A percentile compares a stretch with the other conserved stretches of the same genome.
These are phyloP conservation scores for Diplogasteroides magnus DNA, from an alignment of 1,140 invertebrate genomes.

Conservation along the genomic window DNA sequence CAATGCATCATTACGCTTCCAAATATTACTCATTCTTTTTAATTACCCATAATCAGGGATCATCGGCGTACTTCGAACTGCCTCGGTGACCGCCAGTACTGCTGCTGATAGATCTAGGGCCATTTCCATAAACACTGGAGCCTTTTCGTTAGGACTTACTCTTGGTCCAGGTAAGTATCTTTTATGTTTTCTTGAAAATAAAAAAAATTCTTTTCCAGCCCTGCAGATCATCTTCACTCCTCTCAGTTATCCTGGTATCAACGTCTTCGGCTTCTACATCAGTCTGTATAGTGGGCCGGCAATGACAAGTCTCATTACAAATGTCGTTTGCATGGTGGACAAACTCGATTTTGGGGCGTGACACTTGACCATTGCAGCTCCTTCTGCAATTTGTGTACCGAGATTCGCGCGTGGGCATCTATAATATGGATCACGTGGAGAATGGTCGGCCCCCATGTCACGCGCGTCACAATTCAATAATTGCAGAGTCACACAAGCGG, in stretches of 20 bases:
- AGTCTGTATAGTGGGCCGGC: neutral
- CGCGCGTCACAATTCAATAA: neutral
- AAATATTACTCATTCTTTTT: too few species aligned
- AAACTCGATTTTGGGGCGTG: too few species aligned
- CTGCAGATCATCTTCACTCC: slow-evolving; percentile 23
- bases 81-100: slow-evolving; percentile 12
- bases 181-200: neutral
- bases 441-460: slow-evolving; percentile 5
- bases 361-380: slow-evolving; percentile 10
- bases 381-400: slow-evolving; percentile 13
- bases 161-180: slow-evolving; percentile 11
- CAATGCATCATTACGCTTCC: too few species aligned
- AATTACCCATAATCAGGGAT: too few species aligned
- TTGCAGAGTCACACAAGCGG: slow-evolving; percentile 8
- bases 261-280: neutral
- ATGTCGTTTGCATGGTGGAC: neutral
- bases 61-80: slow-evolving; percentile 19
- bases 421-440: slow-evolving; percentile 4
- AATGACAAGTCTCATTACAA: neutral
- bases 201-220: neutral
- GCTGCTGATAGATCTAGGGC: slow-evolving; percentile 18
- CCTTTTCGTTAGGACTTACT: slow-evolving; percentile 15
- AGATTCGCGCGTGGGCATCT: slow-evolving; percentile 12
- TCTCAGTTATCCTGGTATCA: slow-evolving; percentile 19
- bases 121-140: slow-evolving; percentile 20